Base-by-base conservation (phyloP, 2,113 vertebrate genomes). In the Azemiops feae region DNA sequence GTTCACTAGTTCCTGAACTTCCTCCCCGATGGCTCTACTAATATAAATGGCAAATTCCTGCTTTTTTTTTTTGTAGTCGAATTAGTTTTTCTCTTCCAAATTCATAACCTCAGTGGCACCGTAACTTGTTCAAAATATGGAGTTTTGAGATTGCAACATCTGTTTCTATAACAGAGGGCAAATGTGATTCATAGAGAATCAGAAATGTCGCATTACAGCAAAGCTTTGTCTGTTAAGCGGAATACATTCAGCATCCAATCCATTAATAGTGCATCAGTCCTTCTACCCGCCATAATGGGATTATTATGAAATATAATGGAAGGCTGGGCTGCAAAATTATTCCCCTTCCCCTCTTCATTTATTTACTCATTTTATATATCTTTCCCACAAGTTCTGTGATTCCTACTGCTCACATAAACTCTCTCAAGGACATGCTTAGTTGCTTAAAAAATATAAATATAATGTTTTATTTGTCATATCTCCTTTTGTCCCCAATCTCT, bases 61-160 rank as follows among this genome's bases (percentile, higher is more conserved):
- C 25, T 88, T 74, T 92, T 47, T 88, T 91, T 81, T 22, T 57
- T 54, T 89, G 22, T 50, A 43, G 47, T 43, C 30, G 20, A 69
- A 88, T n/a, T 27, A 88, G 50, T 74, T 92, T 88, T 92, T 88
- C 91, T 69, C 23, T 39, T n/a, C 86, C 50, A 92, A 81, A 69
- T 53, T 88, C 58, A 43, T 88, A 92, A 88, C 18, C 91, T 91
- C 53, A 86, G 85, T 69, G 91, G n/a, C 58, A 88, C 7, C n/a
- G 16, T 92, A 92, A 88, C 20, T 64, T 69, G 58, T 88, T 88
- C 86, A 69, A 88, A 92, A 25, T 88, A 34, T 74, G 58, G 58
- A 88, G 88, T 88, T 74, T 60, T 43, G 86, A 39, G n/a, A 69
- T 58, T 53, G 87, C 52, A 92, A 92, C 30, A 52, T 88, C 91